Base-by-base conservation (phyloP, 2,888 invertebrate genomes). In the Dryobotodes eremita region DNA sequence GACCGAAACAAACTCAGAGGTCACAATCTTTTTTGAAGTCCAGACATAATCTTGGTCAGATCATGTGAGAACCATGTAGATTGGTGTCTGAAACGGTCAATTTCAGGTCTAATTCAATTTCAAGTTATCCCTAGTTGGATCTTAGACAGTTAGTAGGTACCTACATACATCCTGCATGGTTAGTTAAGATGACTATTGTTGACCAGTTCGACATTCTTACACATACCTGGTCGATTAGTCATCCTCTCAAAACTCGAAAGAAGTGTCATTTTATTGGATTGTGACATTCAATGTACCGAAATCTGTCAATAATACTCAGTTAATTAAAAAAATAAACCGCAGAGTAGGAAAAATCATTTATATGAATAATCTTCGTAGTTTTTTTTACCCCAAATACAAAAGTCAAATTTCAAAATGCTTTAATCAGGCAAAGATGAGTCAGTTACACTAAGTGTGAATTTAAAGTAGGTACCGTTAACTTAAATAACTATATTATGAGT, bases 401-500 rank as follows among this genome's bases (percentile, higher is more conserved):
- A 75, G 62, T 69, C 15, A 23, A 13, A 71, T 26, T 46, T 79
- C 57, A 57, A 64, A 23, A 62, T 53, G 15, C 17, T 65, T 59
- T 36, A 15, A 64, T 71, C 71, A 59, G 57, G 0, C 7, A 17
- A 11, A 61, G 69, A 75, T 83, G 83, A 84, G 64, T 83, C 83
- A 83, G 71, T 71, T 36, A 55, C 55, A 53, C 2, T 65, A 55
- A 48, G 23, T 48, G 53, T 59, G 80, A 84, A 79, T 64, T 71
- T 71, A 48, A 48, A 75, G 31, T 50, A 75, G 62, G 68, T 48
- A 78, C 57, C 61, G 82, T 79, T 84, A 66, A 2, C 23, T 62
- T 62, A 48, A 71, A 84, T 84, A 84, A 62, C n/a, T 79, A 55
- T 26, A 55, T 64, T 8, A 69, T 82, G 82, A 84, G 62, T 36